Conservation (phyloP, 2,113 vertebrate species). For the Cairina moschata region DNA sequence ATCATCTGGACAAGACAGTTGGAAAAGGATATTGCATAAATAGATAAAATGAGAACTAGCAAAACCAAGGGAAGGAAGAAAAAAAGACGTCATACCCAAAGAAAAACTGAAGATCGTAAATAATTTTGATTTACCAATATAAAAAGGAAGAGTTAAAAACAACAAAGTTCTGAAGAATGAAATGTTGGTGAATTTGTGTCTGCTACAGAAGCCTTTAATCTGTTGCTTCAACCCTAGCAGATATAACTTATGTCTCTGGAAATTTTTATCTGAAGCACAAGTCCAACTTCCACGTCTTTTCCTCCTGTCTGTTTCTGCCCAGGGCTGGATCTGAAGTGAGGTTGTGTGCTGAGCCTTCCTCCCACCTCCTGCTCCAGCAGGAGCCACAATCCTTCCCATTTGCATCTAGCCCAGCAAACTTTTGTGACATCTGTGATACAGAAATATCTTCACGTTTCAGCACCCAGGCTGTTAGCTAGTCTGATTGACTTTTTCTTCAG, state of each 20-base stretch:
- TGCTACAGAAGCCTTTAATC: not conserved
- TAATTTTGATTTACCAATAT: not conserved
- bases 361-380: no score
- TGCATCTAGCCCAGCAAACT: not conserved
- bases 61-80: not conserved
- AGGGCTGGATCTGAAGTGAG: not conserved
- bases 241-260: not conserved
- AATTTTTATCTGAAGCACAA: not conserved
- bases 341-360: not conserved
- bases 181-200: not conserved
- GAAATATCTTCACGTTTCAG: not conserved
- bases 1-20: constrained; percentile 70
- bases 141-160: not conserved
- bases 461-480: not conserved
- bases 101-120: not conserved
- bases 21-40: constrained; percentile 37
- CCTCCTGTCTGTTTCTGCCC: not conserved
- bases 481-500: not conserved
- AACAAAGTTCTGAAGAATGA: not conserved
- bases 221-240: not conserved
- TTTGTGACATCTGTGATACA: no score
- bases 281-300: accelerated
- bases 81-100: not conserved
- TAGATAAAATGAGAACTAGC: constrained; percentile 39
- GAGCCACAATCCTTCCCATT: not conserved